Evolutionary conservation across 2,113 vertebrate species (phyloP), one percentile per base, ranked within the genome.

Genomic region (Mirza zaza): DNA sequence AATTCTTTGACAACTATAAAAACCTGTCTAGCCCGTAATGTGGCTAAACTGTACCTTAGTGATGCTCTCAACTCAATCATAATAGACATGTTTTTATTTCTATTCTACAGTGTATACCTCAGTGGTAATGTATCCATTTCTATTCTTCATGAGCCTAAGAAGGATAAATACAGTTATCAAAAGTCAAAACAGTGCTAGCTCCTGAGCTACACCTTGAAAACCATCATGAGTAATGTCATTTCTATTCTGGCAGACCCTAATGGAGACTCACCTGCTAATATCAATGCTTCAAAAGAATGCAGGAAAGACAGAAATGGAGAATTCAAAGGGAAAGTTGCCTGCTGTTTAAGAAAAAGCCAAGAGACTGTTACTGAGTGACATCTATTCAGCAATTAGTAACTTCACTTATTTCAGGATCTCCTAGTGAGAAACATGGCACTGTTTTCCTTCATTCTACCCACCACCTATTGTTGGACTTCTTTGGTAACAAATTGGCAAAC

Each of bases 291-390:
- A 99, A 99, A 99, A 99, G 99, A 99, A 97, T 99, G 99, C 99
- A 98, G 99, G 98, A 99, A 99, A 99, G 99, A 99, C 98, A 98
- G 99, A 98, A 99, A 99, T 57, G 99, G 99, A 39, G 99, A 99
- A 97, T 99, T 99, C 98, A 99, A 99, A 98, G 99, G 99, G 97
- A 99, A 99, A 99, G 99, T 99, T 95, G 99, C 99, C 94, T 99
- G 99, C 96, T 99, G 99, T 99, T 99, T 99, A 99, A 99, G 99
- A 98, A 99, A 99, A 99, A 99, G 99, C 99, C 99, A 99, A 99
- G 99, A 99, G 98, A 99, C 99, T 97, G 99, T 99, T 97, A 99
- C 99, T 98, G 99, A 99, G 99, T 99, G 99, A 99, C 98, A 96
- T 98, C 99, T 98, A 98, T 98, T 99, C 98, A 98, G 97, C 98